phyloP scores from a whole-genome alignment of 2,113 vertebrate species.

The Acrocephalus kingi region DNA sequence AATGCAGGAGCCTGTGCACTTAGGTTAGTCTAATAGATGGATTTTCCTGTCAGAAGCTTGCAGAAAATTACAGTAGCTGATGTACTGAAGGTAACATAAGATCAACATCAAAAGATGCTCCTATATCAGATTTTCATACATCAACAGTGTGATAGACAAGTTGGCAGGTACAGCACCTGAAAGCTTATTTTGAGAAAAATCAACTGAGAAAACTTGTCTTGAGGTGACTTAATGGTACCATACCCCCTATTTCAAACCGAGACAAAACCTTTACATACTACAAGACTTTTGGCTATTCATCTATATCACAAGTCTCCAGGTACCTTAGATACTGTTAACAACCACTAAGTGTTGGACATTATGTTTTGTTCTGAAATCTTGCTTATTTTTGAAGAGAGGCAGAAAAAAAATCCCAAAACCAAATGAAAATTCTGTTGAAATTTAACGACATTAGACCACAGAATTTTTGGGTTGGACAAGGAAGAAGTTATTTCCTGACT shows the following conservation, averaged over 20 bases:
- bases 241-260: neutral
- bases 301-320: neutral
- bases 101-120: neutral
- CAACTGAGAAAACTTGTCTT: neutral
- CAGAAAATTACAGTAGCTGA: neutral
- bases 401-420: neutral
- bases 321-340: neutral
- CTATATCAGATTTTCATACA: neutral
- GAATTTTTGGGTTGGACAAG: neutral
- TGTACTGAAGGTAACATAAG: neutral
- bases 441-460: neutral
- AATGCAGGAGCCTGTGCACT: neutral
- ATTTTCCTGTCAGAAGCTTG: conserved; percentile 1
- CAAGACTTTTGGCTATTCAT: neutral
- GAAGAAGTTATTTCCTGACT: neutral
- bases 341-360: neutral
- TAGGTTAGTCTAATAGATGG: neutral
- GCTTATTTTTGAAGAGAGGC: neutral
- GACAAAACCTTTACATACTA: neutral
- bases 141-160: neutral
- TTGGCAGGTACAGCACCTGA: neutral
- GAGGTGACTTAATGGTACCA: neutral
- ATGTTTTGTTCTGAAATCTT: neutral
- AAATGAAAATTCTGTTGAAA: neutral
- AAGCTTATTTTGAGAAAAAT: neutral